A percentile compares a stretch with the other conserved stretches of the same genome.
Evolutionary conservation across 1,140 invertebrate genomes (phyloP).

Genomic region (Meloidogyne chitwoodi): DNA sequence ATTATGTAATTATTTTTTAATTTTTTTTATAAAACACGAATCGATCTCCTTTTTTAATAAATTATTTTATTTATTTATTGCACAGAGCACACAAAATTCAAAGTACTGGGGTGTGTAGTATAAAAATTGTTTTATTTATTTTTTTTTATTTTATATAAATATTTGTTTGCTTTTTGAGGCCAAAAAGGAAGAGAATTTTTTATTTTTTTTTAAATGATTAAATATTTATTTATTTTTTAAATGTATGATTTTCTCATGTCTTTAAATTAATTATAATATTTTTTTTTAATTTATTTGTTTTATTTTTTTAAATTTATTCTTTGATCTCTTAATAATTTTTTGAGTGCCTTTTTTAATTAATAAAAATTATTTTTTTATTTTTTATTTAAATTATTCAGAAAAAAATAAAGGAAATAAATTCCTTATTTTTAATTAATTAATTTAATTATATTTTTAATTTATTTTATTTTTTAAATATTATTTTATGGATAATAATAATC

Average conservation of each 20-base stretch:
- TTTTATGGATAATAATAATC: not conserved
- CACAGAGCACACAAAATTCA: not conserved
- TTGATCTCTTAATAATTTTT: too few relatives aligned
- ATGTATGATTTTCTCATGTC: too few relatives aligned
- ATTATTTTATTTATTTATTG: not conserved
- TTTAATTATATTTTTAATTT: not conserved
- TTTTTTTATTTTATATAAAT: not conserved
- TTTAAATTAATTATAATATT: too few relatives aligned
- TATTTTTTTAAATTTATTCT: too few relatives aligned
- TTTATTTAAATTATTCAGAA: too few relatives aligned
- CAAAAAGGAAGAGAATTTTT: not conserved
- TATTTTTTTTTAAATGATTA: not conserved
- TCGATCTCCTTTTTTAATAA: not conserved
- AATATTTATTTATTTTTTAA: not conserved
- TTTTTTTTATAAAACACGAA: not conserved
- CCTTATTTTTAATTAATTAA: not conserved
- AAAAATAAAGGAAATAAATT: too few relatives aligned
- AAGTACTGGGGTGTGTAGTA: not conserved
- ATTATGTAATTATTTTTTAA: too few relatives aligned
- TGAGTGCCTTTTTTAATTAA: too few relatives aligned
- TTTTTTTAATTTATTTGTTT: too few relatives aligned
- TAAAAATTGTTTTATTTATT: not conserved
- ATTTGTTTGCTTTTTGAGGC: not conserved
- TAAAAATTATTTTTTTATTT: too few relatives aligned
- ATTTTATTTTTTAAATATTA: not conserved